Percentiles rank a stretch among this genome's conserved stretches.
Evolutionary conservation across 2,797 vertebrate genomes (phyloP).

Genomic region (Calcarius lapponicus): DNA sequence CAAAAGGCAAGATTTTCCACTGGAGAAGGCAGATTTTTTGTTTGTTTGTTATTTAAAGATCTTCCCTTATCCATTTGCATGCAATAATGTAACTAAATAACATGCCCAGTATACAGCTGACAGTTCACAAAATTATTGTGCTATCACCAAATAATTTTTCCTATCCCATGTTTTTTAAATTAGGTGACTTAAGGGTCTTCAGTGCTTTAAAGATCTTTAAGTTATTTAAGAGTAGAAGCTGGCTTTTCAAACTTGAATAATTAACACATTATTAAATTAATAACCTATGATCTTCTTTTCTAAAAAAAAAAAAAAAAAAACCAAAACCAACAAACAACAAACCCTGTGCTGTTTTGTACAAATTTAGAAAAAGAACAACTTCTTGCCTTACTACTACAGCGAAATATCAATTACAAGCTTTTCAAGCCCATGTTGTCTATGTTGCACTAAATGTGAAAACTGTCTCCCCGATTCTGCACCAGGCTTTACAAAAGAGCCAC

Average conservation of each 20-base stretch:
- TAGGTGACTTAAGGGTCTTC: neutral
- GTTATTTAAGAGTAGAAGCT: neutral
- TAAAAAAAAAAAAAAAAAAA: neutral
- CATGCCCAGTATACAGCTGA: neutral
- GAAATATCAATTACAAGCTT: slow-evolving; percentile 56
- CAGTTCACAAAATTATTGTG: neutral
- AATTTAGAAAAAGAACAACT: slow-evolving; percentile 2
- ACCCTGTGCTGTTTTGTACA: neutral
- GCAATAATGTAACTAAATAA: neutral
- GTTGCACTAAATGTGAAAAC: slow-evolving; percentile 39
- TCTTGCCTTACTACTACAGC: neutral
- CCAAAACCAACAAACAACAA: neutral
- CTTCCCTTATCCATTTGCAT: neutral
- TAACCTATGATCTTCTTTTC: neutral
- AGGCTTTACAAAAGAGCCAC: slow-evolving; percentile 68
- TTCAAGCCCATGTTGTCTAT: slow-evolving; percentile 23
- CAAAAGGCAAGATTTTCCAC: neutral
- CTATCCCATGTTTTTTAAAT: neutral
- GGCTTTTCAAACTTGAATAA: slow-evolving; percentile 24
- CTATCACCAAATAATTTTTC: neutral
- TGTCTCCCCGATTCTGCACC: slow-evolving; percentile 65
- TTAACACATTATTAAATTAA: slow-evolving; percentile 26
- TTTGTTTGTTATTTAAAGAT: neutral
- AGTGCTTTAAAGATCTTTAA: slow-evolving; percentile 1
- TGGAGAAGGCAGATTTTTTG: neutral